Conservation (phyloP, 2,888 invertebrate genomes). For the Microchrysa polita region DNA sequence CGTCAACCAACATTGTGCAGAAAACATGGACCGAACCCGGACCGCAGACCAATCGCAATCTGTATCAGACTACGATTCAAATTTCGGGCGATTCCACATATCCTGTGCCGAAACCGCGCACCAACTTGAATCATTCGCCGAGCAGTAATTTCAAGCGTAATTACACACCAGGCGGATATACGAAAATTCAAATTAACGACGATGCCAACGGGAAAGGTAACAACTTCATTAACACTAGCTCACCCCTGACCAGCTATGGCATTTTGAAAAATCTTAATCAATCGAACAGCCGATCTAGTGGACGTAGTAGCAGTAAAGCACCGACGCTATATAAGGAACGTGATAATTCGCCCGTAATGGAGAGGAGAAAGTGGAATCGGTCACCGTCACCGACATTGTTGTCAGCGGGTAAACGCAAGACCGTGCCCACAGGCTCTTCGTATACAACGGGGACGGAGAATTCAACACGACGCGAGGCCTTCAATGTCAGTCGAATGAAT, state of each 20-base stretch:
- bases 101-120: slow-evolving; percentile 5
- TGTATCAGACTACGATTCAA: slow-evolving; percentile 45
- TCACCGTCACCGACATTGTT: slow-evolving; percentile 20
- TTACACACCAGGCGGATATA: slow-evolving; percentile 4
- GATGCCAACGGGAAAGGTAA: neutral
- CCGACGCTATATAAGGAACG: neutral
- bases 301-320: neutral
- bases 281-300: neutral
- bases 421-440: neutral
- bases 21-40: slow-evolving; percentile 29
- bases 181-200: slow-evolving; percentile 24
- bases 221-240: slow-evolving; percentile 21
- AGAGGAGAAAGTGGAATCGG: neutral
- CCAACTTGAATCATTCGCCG: neutral
- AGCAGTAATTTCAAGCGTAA: slow-evolving; percentile 9
- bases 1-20: slow-evolving; percentile 34
- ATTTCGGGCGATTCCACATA: slow-evolving; percentile 10
- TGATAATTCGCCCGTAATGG: slow-evolving; percentile 12
- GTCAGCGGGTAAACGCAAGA: slow-evolving; percentile 6
- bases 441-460: slow-evolving; percentile 6
- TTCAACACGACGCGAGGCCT: slow-evolving; percentile 36
- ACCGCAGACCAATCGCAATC: slow-evolving; percentile 5
- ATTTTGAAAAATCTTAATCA: slow-evolving; percentile 41
- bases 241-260: slow-evolving; percentile 45
- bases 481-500: slow-evolving; percentile 11